Conservation (phyloP, 37 sponge, comb jelly and placozoan genomes). For the Ephydatia muelleri region DNA sequence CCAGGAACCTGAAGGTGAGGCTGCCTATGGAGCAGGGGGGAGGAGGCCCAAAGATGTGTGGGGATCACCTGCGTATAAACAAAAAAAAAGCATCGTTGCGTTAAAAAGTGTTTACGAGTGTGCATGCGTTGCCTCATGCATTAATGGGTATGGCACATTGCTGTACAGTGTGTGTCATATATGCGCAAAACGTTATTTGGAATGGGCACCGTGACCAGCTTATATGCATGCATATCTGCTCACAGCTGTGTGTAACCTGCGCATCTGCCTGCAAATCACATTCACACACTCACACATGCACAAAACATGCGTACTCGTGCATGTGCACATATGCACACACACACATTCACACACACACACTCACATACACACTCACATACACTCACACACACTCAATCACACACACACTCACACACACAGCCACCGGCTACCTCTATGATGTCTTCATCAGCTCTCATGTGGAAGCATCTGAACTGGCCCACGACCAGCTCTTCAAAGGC, state of each 20-base stretch:
- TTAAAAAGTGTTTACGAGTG: too few species aligned
- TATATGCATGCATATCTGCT: too few species aligned
- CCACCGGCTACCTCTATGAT: constrained; percentile 28
- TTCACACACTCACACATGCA: constrained; percentile 46
- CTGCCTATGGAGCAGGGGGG: neutral
- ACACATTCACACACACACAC: constrained; percentile 60
- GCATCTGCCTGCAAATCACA: too few species aligned
- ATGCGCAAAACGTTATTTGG: too few species aligned
- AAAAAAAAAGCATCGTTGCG: too few species aligned
- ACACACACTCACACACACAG: constrained; percentile 30
- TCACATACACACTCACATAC: constrained; percentile 50
- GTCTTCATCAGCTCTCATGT: constrained; percentile 34
- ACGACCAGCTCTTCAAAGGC: neutral
- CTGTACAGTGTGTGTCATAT: too few species aligned
- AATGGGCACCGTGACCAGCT: too few species aligned
- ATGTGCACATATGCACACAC: constrained; percentile 27
- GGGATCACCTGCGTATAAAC: too few species aligned
- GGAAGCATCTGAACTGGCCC: constrained; percentile 28
- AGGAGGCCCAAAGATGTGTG: too few species aligned
- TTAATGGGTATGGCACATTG: too few species aligned
- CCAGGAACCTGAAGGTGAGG: neutral
- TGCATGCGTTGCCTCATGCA: too few species aligned
- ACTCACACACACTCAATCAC: constrained; percentile 54
- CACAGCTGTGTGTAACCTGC: too few species aligned
- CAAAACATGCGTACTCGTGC: neutral